These are phyloP conservation scores for Sicus ferrugineus DNA, from an alignment of 2,888 invertebrate species.

Conservation along the genomic window DNA sequence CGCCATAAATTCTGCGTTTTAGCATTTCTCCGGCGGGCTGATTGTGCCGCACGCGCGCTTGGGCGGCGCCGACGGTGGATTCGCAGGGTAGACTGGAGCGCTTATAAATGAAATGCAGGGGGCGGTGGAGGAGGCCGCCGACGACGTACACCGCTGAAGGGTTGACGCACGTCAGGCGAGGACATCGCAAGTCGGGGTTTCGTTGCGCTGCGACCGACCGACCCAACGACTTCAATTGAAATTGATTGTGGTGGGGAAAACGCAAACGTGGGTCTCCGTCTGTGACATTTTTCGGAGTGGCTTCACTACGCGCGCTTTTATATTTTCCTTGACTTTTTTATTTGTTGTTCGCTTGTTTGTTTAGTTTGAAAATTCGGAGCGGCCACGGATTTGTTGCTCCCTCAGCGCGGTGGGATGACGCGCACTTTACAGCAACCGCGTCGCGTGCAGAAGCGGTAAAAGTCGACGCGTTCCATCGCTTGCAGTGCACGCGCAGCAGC, in stretches of 20 bases:
- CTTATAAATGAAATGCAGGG: neutral
- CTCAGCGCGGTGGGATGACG: neutral
- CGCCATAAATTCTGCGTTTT: conserved; percentile 25
- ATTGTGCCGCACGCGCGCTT: conserved; percentile 17
- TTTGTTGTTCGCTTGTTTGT: conserved; percentile 5
- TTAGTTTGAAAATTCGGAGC: conserved; percentile 12
- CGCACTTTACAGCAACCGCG: neutral
- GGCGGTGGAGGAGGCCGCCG: neutral
- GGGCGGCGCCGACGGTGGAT: too few relatives aligned
- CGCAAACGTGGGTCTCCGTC: neutral
- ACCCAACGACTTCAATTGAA: neutral
- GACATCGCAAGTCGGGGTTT: neutral
- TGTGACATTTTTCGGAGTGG: conserved; percentile 5
- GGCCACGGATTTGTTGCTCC: neutral
- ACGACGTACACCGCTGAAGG: neutral
- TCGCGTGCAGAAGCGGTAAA: conserved; percentile 24
- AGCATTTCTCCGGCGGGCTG: conserved; percentile 2
- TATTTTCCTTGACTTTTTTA: neutral
- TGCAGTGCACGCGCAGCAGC: neutral
- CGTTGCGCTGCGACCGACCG: neutral
- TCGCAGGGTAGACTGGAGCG: neutral
- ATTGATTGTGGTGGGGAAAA: neutral
- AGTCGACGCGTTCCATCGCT: too few relatives aligned
- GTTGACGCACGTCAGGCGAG: neutral
- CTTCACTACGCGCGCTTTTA: conserved; percentile 4